Base-by-base conservation (phyloP, 2,888 invertebrate species). In the Punctoribates punctum region DNA sequence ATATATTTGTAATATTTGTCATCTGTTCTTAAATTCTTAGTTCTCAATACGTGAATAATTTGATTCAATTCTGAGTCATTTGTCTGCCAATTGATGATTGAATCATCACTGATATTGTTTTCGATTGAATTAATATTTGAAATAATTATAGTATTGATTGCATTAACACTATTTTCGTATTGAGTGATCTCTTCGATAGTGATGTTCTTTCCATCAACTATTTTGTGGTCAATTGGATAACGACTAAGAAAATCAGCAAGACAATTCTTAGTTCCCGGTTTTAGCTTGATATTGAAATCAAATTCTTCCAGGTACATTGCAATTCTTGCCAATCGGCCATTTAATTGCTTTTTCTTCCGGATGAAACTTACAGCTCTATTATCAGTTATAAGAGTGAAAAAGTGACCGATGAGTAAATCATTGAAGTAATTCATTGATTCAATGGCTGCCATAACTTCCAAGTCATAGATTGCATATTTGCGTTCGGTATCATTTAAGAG, bases 391-490 rank as follows among this genome's bases (percentile, higher is more conserved):
- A 65, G 11, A 15, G n/a, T 65, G 15, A 65, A 65, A 17, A 34
- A 11, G 13, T 65, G 65, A 9, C 65, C 65, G 8, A 65, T n/a
- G 0, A 65, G 13, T 15, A 65, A 34, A 34, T 65, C 65, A 65
- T 65, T n/a, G 3, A 65, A 65, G 34, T 65, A 65, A 17, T 15
- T 65, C 65, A 38, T 65, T 20, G 65, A 29, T 11, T 65, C 65
- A 17, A 65, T 65, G 8, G 65, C 65, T 2, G 65, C 34, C 38
- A 65, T 65, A 3, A 65, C 15, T n/a, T 65, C 65, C 17, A 65
- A 17, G 13, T 65, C 65, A 38, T 65, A 65, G 4, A 65, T 65
- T 17, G 65, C 34, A 34, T 34, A 65, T 27, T 38, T 34, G n/a
- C 15, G 6, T 27, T 65, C 65, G 0, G 65, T 34, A 3, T 65